phyloP scores from a whole-genome alignment of 2,797 vertebrate species.

The Sciaenops ocellatus region DNA sequence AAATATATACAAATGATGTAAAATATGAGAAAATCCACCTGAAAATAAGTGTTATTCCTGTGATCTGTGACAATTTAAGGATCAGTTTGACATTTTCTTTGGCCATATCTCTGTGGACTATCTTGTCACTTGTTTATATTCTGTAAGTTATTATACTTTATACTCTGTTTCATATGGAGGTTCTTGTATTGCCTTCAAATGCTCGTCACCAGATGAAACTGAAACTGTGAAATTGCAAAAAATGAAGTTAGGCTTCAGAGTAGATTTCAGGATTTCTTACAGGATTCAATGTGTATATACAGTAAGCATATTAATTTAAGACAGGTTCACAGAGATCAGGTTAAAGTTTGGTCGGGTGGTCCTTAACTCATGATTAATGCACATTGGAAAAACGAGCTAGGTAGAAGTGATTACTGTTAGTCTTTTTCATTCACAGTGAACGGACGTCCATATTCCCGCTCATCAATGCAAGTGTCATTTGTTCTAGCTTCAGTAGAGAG shows the following conservation, averaged over 20 bases:
- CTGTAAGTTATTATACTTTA: slow-evolving; percentile 36
- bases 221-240: slow-evolving; percentile 57
- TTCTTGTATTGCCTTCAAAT: slow-evolving; percentile 3
- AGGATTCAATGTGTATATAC: slow-evolving; percentile 15
- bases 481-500: slow-evolving; percentile 8
- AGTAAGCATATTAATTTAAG: slow-evolving; percentile 11
- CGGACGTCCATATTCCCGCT: neutral
- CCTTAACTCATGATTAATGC: slow-evolving; percentile 4
- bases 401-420: neutral
- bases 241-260: slow-evolving; percentile 5
- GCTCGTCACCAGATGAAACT: slow-evolving; percentile 19
- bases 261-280: neutral
- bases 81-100: slow-evolving; percentile 17
- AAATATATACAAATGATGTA: slow-evolving; percentile 35
- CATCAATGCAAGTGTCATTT: neutral
- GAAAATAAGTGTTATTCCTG: slow-evolving; percentile 28
- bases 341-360: slow-evolving; percentile 16
- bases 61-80: slow-evolving; percentile 42
- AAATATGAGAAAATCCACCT: slow-evolving; percentile 17
- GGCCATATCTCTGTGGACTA: neutral
- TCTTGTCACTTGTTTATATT: slow-evolving; percentile 21
- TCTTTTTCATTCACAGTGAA: slow-evolving; percentile 17
- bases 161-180: neutral
- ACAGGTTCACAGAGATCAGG: slow-evolving; percentile 4
- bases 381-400: neutral